Conservation (phyloP, 2,888 invertebrate genomes). For the Trachelus stipa region DNA sequence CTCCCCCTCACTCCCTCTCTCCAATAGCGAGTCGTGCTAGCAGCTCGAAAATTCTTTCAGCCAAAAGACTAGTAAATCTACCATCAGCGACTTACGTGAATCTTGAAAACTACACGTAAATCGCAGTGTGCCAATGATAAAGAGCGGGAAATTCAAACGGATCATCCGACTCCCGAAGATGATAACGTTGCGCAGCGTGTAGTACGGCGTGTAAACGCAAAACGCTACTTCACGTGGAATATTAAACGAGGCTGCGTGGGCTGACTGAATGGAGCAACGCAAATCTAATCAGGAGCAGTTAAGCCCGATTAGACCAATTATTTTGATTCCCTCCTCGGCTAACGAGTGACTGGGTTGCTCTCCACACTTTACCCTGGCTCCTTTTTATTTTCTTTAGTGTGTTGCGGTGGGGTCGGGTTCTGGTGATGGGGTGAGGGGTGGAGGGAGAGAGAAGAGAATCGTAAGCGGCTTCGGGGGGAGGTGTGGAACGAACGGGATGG, state of each 20-base stretch:
- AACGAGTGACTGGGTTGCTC: constrained; percentile 39
- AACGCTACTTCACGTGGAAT: constrained; percentile 7
- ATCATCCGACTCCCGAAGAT: background rate
- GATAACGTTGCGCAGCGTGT: background rate
- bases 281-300: constrained; percentile 65
- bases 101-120: background rate
- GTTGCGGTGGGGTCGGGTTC: background rate
- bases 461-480: background rate
- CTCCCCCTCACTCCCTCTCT: background rate
- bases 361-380: constrained; percentile 12
- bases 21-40: background rate
- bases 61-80: background rate
- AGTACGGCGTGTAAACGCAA: background rate
- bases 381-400: background rate
- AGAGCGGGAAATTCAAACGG: background rate
- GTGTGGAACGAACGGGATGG: background rate
- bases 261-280: constrained; percentile 54
- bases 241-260: constrained; percentile 56
- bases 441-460: background rate
- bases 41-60: background rate
- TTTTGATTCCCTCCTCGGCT: constrained; percentile 55
- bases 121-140: background rate
- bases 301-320: constrained; percentile 65
- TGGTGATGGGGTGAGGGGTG: background rate
- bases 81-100: background rate